These are phyloP conservation scores for Lacanobia wlatinum DNA, from an alignment of 2,888 invertebrate genomes.

Conservation along the genomic window DNA sequence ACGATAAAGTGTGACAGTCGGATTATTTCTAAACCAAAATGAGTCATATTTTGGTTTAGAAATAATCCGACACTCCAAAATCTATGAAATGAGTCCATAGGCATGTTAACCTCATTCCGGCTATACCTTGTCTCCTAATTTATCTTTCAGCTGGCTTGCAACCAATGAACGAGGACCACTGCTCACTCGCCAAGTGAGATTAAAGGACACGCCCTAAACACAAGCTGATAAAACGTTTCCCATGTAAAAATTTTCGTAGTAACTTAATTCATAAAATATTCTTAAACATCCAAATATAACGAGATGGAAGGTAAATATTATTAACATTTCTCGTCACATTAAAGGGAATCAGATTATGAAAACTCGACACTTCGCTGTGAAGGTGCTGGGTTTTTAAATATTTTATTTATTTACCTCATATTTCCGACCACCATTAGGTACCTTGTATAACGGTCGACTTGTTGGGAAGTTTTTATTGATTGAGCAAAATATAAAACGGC, in stretches of 20 bases:
- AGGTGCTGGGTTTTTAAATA: slow-evolving; percentile 29
- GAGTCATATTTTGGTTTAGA: too few species aligned
- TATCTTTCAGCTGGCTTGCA: background rate
- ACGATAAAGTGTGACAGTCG: background rate
- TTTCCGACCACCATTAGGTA: background rate
- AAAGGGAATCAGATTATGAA: slow-evolving; percentile 54
- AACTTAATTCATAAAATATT: slow-evolving; percentile 53
- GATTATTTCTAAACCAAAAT: too few species aligned
- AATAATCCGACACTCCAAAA: background rate
- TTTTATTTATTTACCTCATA: slow-evolving; percentile 44
- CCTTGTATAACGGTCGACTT: background rate
- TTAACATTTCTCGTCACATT: slow-evolving; percentile 54
- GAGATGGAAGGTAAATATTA: slow-evolving; percentile 56
- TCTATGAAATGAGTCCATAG: background rate
- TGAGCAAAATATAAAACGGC: too few species aligned
- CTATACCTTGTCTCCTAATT: background rate
- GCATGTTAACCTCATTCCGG: background rate
- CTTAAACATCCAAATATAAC: slow-evolving; percentile 35
- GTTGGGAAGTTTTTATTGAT: background rate
- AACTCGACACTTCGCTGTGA: slow-evolving; percentile 43
- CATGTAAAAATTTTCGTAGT: slow-evolving; percentile 5
- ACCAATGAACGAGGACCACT: background rate
- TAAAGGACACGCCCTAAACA: background rate
- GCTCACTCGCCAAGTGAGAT: background rate
- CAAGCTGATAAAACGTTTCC: slow-evolving; percentile 9